A percentile compares a stretch with the other conserved stretches of the same genome.
phyloP scores from a whole-genome alignment of 2,797 vertebrate genomes.

The Ibycter americanus region DNA sequence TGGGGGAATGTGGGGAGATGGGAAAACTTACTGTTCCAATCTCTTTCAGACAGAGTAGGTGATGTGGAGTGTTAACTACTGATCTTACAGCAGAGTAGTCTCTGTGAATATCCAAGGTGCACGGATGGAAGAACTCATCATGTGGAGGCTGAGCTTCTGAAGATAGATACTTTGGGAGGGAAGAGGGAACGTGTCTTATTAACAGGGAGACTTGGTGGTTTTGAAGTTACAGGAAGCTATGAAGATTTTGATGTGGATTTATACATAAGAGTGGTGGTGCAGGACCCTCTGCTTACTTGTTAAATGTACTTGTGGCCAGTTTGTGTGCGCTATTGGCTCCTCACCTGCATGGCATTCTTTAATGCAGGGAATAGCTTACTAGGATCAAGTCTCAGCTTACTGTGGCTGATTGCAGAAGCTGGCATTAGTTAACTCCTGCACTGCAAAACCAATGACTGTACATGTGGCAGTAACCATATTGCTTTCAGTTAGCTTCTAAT shows the following conservation, averaged over 20 bases:
- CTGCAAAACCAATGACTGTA: background rate
- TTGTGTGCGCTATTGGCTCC: background rate
- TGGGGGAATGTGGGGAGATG: background rate
- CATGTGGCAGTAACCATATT: background rate
- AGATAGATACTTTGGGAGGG: background rate
- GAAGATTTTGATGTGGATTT: background rate
- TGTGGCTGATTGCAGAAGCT: background rate
- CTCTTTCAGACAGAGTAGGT: background rate
- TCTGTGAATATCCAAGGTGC: background rate
- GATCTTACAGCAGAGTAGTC: background rate
- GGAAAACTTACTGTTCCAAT: background rate
- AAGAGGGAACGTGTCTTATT: background rate
- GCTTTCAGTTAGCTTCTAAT: background rate
- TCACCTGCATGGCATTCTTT: background rate
- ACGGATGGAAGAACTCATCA: background rate
- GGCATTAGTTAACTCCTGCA: background rate
- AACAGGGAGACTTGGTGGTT: background rate
- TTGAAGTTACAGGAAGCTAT: background rate
- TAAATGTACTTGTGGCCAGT: background rate
- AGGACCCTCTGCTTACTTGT: background rate
- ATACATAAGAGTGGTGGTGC: background rate
- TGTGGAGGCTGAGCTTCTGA: background rate
- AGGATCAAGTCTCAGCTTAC: fast-evolving
- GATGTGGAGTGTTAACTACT: background rate
- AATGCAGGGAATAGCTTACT: background rate